A percentile compares a stretch with the other conserved stretches of the same genome.
Evolutionary conservation across 2,797 vertebrate species (phyloP).

Genomic region (Manis pentadactyla): DNA sequence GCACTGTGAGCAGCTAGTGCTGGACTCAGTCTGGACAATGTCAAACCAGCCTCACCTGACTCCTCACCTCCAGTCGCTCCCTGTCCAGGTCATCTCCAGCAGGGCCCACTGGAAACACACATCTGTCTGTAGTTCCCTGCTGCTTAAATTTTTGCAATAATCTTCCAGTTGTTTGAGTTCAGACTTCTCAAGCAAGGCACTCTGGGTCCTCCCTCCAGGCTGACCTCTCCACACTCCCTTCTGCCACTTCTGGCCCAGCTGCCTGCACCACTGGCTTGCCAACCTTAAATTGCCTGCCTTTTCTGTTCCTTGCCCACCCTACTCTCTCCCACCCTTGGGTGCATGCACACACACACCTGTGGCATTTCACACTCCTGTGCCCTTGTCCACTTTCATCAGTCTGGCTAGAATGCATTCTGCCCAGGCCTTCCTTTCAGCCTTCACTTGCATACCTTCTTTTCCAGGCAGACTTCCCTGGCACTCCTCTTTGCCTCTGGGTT

Average conservation of each 20-base stretch:
- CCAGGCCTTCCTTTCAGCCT: not conserved
- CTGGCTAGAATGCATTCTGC: not conserved
- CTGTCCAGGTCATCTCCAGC: not conserved
- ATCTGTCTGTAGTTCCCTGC: not conserved
- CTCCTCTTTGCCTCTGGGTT: not conserved
- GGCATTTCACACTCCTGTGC: not conserved
- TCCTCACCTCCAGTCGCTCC: not conserved
- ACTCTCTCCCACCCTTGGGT: fast-evolving
- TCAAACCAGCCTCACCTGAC: not conserved
- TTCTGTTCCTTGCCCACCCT: not conserved
- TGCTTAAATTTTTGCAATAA: not conserved
- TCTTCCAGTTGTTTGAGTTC: not conserved
- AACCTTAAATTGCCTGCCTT: not conserved
- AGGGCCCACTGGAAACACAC: not conserved
- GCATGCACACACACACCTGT: not conserved
- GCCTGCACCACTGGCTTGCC: not conserved
- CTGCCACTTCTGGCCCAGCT: not conserved
- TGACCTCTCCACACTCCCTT: not conserved
- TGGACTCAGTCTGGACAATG: not conserved
- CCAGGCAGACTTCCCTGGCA: not conserved
- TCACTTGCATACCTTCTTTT: not conserved
- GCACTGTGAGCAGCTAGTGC: not conserved
- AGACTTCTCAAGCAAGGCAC: not conserved
- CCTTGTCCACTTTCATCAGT: not conserved
- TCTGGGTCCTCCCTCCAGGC: not conserved